A percentile compares a stretch with the other conserved stretches of the same genome.
Conservation (phyloP, 2,797 vertebrate genomes). For the Lepus oiostolus region DNA sequence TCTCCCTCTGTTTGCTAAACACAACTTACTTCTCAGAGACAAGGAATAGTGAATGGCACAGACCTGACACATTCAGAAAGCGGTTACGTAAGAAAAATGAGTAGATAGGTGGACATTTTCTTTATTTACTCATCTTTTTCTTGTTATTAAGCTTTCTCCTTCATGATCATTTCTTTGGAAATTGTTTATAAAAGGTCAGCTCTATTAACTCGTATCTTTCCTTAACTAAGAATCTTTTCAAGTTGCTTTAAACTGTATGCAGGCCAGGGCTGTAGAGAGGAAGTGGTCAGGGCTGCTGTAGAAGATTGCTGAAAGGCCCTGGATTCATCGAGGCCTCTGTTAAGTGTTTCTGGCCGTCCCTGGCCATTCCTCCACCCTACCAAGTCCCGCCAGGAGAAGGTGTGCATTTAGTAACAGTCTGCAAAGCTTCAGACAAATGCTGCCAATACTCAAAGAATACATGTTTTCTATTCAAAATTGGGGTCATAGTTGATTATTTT, state of each 20-base stretch:
- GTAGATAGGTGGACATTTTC: background rate
- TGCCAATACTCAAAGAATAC: background rate
- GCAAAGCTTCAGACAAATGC: background rate
- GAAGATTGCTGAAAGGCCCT: background rate
- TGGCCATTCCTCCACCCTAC: background rate
- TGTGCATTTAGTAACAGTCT: background rate
- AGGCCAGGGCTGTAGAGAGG: background rate
- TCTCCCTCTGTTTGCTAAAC: background rate
- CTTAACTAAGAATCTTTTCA: background rate
- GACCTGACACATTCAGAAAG: background rate
- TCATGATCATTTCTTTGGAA: background rate
- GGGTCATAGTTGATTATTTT: background rate
- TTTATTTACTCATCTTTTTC: background rate
- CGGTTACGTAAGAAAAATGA: background rate
- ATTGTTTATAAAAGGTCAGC: background rate
- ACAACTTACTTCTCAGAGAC: background rate
- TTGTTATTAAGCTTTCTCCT: background rate
- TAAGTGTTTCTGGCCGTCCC: background rate
- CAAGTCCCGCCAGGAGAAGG: background rate
- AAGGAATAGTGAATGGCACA: background rate
- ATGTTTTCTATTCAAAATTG: conserved; percentile 43
- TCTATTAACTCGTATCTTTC: background rate
- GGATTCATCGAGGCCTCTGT: background rate
- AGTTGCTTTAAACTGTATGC: background rate
- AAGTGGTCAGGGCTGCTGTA: background rate